phyloP scores from a whole-genome alignment of 1,140 invertebrate species.

The Drosophila burlai region DNA sequence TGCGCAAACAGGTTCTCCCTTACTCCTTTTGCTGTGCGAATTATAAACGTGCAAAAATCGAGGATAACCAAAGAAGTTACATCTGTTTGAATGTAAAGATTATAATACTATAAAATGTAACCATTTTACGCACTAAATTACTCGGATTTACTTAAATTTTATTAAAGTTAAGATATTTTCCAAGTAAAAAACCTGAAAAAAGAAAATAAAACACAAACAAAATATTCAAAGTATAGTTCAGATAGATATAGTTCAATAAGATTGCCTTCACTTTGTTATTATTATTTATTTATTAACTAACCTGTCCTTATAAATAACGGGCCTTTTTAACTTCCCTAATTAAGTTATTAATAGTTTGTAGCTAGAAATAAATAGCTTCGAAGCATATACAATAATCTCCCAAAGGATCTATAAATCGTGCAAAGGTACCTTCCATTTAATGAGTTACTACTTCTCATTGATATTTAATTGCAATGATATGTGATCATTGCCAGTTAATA shows the following conservation, averaged over 20 bases:
- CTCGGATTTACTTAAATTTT: background rate
- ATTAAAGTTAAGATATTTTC: no score
- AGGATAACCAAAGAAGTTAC: background rate
- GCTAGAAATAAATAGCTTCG: background rate
- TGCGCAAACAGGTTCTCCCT: constrained; percentile 40
- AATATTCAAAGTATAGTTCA: no score
- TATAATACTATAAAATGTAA: fast-evolving
- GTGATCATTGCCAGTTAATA: constrained; percentile 20
- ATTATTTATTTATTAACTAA: no score
- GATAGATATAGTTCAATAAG: no score
- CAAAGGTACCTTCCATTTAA: background rate
- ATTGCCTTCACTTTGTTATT: no score
- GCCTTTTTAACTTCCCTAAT: no score
- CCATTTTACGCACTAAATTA: background rate
- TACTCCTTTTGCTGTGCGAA: background rate
- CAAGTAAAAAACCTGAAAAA: no score
- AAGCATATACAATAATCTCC: background rate
- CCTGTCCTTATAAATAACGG: background rate
- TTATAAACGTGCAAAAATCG: background rate
- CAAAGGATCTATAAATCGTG: constrained; percentile 7
- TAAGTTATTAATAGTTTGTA: background rate
- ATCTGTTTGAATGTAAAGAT: background rate
- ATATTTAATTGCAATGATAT: constrained; percentile 15
- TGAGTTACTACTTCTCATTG: constrained; percentile 11
- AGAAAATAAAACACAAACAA: no score